Evolutionary conservation across 2,113 vertebrate genomes (phyloP).

Genomic region (Alectura lathami): DNA sequence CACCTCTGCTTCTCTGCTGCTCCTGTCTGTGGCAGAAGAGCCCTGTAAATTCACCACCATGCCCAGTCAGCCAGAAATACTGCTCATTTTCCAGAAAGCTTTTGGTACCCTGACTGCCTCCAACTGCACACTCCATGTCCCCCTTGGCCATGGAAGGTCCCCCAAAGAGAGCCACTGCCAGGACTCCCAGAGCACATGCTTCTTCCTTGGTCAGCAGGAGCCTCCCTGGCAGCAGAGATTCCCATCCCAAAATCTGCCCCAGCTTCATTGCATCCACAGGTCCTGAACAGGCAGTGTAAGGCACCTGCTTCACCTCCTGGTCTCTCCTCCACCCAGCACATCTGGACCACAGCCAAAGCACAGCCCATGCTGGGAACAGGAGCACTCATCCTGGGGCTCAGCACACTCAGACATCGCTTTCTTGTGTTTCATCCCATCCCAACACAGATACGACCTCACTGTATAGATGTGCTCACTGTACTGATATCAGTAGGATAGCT

Average conservation of each 20-base stretch:
- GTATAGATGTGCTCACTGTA: neutral
- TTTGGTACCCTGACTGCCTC: neutral
- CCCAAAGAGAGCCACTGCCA: neutral
- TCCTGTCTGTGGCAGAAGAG: neutral
- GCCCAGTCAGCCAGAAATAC: neutral
- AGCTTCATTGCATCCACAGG: neutral
- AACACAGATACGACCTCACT: neutral
- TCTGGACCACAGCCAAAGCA: neutral
- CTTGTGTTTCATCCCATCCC: neutral
- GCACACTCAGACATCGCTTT: neutral
- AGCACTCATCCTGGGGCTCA: neutral
- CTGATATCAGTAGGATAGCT: neutral
- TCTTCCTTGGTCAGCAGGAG: neutral
- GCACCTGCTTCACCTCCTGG: neutral
- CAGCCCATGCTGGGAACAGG: neutral
- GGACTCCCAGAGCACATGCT: neutral
- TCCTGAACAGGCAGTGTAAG: neutral
- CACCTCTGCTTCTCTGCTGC: neutral
- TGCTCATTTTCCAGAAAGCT: neutral
- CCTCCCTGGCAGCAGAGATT: neutral
- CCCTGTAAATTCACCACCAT: neutral
- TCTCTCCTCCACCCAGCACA: neutral
- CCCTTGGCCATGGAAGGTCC: rapidly evolving
- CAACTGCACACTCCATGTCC: rapidly evolving
- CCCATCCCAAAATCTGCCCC: neutral